Percentiles rank a stretch among this genome's conserved stretches.
Evolutionary conservation across 2,797 vertebrate species (phyloP).

Genomic region (Catostomus latipinnis): DNA sequence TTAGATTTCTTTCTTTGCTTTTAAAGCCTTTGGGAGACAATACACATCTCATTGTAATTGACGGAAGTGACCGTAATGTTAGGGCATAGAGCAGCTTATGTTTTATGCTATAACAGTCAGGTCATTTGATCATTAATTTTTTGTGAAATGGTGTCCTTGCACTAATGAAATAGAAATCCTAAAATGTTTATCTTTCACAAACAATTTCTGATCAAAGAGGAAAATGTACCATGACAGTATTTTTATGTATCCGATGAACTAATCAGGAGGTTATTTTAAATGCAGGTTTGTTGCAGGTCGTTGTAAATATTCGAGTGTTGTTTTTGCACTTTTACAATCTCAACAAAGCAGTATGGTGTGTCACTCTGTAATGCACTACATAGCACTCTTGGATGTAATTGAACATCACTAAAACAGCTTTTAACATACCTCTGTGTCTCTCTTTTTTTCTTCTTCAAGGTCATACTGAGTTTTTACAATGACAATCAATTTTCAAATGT

Average conservation of each 20-base stretch:
- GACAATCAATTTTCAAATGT: neutral
- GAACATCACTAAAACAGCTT: constrained; percentile 6
- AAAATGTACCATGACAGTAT: constrained; percentile 2
- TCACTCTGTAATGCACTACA: neutral
- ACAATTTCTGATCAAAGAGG: constrained; percentile 9
- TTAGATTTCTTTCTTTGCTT: neutral
- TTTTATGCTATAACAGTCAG: neutral
- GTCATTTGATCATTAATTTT: too few species aligned
- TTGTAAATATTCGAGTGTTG: constrained; percentile 14
- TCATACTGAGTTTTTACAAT: neutral
- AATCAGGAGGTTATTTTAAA: neutral
- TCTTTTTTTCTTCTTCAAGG: neutral
- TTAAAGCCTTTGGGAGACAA: neutral
- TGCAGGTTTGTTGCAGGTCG: constrained; percentile 10
- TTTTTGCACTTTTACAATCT: constrained; percentile 32
- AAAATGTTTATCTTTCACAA: constrained; percentile 28
- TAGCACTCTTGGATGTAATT: neutral
- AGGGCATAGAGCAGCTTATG: constrained; percentile 15
- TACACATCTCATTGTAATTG: neutral
- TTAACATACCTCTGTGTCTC: neutral
- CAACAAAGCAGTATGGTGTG: neutral
- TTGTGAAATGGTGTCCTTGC: constrained; percentile 7
- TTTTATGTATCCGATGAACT: neutral
- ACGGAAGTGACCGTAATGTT: neutral
- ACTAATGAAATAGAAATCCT: neutral